These are phyloP conservation scores for Morone chrysops DNA, from an alignment of 2,113 vertebrate genomes.

Conservation along the genomic window DNA sequence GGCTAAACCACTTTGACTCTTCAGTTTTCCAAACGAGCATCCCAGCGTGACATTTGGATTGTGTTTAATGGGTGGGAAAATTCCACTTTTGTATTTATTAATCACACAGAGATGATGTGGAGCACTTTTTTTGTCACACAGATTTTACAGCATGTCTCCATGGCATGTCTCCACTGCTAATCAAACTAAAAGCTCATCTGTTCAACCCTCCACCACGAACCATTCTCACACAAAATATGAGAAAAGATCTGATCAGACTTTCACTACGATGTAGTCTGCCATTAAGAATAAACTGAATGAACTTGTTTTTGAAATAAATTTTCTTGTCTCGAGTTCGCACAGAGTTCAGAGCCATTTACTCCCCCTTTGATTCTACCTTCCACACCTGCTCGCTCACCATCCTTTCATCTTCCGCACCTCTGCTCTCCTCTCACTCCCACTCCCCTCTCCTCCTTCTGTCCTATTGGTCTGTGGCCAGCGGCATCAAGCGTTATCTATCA, in stretches of 20 bases:
- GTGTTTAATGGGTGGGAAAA: constrained; percentile 68
- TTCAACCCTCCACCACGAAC: constrained; percentile 59
- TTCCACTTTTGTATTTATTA: constrained; percentile 62
- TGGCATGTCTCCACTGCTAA: constrained; percentile 64
- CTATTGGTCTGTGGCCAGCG: constrained; percentile 63
- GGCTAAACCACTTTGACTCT: constrained; percentile 21
- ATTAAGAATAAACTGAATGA: constrained; percentile 23
- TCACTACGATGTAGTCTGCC: constrained; percentile 8
- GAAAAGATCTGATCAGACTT: constrained; percentile 9
- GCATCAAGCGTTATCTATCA: constrained; percentile 62
- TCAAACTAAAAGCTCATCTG: constrained; percentile 65
- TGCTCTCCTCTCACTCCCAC: constrained; percentile 56
- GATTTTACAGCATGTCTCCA: constrained; percentile 65
- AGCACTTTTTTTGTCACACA: constrained; percentile 48
- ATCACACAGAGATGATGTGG: constrained; percentile 78
- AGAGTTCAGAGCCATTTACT: constrained; percentile 48
- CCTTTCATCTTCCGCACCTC: constrained; percentile 68
- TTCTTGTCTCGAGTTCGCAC: constrained; percentile 31
- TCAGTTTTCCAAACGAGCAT: constrained; percentile 44
- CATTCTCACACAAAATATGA: constrained; percentile 17
- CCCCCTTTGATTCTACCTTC: constrained; percentile 61
- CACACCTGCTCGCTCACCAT: constrained; percentile 63
- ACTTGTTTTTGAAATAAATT: constrained; percentile 6
- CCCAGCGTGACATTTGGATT: constrained; percentile 59
- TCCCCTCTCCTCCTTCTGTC: constrained; percentile 66